These are phyloP conservation scores for Heliconius aoede DNA, from an alignment of 2,888 invertebrate species.

Conservation along the genomic window DNA sequence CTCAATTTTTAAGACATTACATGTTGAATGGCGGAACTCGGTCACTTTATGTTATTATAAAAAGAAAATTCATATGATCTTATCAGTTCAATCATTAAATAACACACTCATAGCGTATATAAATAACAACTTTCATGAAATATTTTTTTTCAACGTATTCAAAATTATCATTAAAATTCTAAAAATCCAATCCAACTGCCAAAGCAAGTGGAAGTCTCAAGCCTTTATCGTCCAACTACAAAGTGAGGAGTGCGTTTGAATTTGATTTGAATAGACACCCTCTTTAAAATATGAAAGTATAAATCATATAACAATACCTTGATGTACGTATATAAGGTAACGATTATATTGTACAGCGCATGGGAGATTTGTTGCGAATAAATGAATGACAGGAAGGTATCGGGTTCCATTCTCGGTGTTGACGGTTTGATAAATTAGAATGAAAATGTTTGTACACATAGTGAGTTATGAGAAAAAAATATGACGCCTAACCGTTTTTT, in stretches of 20 bases:
- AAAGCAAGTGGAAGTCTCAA: slow-evolving; percentile 5
- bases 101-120: no score
- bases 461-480: slow-evolving; percentile 17
- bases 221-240: slow-evolving; percentile 18
- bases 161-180: background rate
- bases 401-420: slow-evolving; percentile 54
- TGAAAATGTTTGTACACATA: slow-evolving; percentile 21
- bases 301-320: slow-evolving; percentile 36
- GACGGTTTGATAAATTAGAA: slow-evolving; percentile 44
- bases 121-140: background rate
- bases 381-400: slow-evolving; percentile 62
- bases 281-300: slow-evolving; percentile 33
- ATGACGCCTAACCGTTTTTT: background rate
- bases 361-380: slow-evolving; percentile 65
- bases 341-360: slow-evolving; percentile 27
- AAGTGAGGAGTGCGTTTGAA: slow-evolving; percentile 33
- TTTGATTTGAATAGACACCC: slow-evolving; percentile 37
- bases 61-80: no score
- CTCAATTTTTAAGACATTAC: no score
- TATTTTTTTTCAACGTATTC: background rate
- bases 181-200: slow-evolving; percentile 1
- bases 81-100: no score
- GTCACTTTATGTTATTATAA: no score
- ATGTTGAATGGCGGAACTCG: no score
- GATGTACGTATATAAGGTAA: slow-evolving; percentile 25